Conservation (phyloP, 2,888 invertebrate genomes). For the Megamerina dolium region DNA sequence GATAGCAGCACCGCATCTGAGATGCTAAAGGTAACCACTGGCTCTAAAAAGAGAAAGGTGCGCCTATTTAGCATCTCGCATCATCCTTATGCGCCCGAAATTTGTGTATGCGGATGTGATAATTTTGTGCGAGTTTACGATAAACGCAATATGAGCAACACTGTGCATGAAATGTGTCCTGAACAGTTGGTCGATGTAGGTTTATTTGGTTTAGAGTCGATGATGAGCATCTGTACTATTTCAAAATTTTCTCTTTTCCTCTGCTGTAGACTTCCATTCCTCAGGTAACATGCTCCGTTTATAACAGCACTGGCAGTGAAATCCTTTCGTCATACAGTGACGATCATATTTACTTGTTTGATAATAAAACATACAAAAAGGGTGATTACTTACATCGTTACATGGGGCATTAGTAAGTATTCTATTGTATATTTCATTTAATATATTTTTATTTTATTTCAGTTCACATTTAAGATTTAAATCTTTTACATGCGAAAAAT, state of each 20-base stretch:
- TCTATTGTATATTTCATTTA: not conserved
- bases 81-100: conserved; percentile 74
- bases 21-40: conserved; percentile 54
- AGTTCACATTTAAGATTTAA: too few relatives aligned
- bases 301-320: conserved; percentile 85
- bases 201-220: conserved; percentile 20
- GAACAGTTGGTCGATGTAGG: conserved; percentile 31
- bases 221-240: too few relatives aligned
- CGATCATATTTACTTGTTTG: conserved; percentile 86
- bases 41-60: conserved; percentile 50
- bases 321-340: conserved; percentile 91
- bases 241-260: too few relatives aligned
- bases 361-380: conserved; percentile 53
- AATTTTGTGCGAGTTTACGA: conserved; percentile 73
- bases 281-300: conserved; percentile 84
- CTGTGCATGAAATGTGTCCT: conserved; percentile 62
- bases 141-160: conserved; percentile 54
- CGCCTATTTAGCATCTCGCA: conserved; percentile 83
- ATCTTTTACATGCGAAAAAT: too few relatives aligned
- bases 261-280: conserved; percentile 26
- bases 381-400: conserved; percentile 54
- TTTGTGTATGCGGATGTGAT: conserved; percentile 80
- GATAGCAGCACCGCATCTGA: conserved; percentile 48
- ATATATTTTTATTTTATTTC: too few relatives aligned
- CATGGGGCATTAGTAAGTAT: conserved; percentile 55